A percentile compares a stretch with the other conserved stretches of the same genome.
These are phyloP conservation scores for Ectobius pallidus DNA, from an alignment of 2,888 invertebrate genomes.

Conservation along the genomic window DNA sequence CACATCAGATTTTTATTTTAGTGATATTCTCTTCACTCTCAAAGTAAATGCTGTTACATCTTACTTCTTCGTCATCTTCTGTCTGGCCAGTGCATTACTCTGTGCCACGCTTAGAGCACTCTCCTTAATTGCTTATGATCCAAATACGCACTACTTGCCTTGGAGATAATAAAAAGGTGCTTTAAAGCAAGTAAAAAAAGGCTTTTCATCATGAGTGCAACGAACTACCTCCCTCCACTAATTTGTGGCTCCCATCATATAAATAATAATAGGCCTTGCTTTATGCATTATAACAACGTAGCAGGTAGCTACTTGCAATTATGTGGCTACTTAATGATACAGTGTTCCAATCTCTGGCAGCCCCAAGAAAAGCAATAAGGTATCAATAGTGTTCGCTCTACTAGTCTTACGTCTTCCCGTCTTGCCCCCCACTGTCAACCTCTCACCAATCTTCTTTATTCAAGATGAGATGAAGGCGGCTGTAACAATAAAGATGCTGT, in stretches of 20 bases:
- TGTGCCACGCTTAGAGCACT: no score
- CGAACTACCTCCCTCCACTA: not conserved
- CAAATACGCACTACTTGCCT: not conserved
- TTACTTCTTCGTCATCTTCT: not conserved
- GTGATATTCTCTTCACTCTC: not conserved
- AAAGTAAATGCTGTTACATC: not conserved
- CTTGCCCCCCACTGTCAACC: not conserved
- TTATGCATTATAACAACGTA: constrained; percentile 4
- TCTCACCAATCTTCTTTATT: not conserved
- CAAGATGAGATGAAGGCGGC: not conserved
- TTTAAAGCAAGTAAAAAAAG: not conserved
- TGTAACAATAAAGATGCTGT: no score
- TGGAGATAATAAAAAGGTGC: not conserved
- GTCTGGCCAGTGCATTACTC: no score
- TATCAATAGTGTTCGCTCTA: constrained; percentile 1
- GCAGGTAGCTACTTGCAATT: constrained; percentile 17
- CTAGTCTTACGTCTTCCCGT: constrained; percentile 2
- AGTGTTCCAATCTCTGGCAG: constrained; percentile 26
- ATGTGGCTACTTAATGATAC: constrained; percentile 31
- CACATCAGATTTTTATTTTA: not conserved
- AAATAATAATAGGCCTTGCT: constrained; percentile 16
- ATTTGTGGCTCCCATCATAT: constrained; percentile 5
- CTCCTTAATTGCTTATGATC: no score
- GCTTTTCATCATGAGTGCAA: not conserved
- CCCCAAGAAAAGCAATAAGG: not conserved